Conservation (phyloP, 2,797 vertebrate genomes). For the Molossus molossus region DNA sequence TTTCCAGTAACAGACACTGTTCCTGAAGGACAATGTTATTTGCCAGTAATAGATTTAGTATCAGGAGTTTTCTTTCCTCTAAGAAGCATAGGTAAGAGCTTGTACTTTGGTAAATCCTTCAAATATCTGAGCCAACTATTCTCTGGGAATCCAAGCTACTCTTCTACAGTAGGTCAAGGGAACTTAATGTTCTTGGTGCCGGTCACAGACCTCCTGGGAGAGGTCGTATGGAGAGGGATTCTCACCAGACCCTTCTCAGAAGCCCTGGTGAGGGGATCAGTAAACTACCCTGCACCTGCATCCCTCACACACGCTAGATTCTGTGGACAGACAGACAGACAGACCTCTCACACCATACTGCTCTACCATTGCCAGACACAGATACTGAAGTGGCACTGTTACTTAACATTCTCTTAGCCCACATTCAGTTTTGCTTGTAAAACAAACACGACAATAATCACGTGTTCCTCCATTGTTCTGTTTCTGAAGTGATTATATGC, state of each 20-base stretch:
- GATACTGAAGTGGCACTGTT: background rate
- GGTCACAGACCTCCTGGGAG: background rate
- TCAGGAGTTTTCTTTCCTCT: background rate
- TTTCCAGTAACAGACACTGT: background rate
- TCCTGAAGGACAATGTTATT: background rate
- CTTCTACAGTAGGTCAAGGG: background rate
- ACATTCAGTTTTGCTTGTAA: background rate
- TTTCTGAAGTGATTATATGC: background rate
- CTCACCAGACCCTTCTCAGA: background rate
- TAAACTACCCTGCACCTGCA: background rate
- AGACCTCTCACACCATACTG: background rate
- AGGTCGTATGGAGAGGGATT: background rate
- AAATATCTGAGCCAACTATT: background rate
- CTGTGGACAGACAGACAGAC: background rate
- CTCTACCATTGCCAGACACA: background rate
- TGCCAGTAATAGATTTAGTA: slow-evolving; percentile 14
- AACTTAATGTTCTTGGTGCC: background rate
- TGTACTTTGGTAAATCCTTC: background rate
- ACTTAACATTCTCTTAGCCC: background rate
- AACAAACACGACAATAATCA: background rate
- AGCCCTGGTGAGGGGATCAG: background rate
- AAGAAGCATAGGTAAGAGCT: background rate
- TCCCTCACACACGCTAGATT: background rate
- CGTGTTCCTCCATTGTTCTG: background rate
- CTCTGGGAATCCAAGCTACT: background rate